Percentiles rank a stretch among this genome's conserved stretches.
phyloP scores from a whole-genome alignment of 2,888 invertebrate genomes.

The Pterostichus madidus region DNA sequence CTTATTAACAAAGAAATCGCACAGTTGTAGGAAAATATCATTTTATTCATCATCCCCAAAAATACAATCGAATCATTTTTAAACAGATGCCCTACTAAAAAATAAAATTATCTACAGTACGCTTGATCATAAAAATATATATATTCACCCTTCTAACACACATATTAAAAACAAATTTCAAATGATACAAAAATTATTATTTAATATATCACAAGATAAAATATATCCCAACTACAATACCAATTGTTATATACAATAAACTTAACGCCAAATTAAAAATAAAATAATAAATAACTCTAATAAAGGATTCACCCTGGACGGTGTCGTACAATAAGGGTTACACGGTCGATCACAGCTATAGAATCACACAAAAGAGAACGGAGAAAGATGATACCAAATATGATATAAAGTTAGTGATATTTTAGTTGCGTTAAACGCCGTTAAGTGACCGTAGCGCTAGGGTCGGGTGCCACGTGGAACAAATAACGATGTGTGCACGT shows the following conservation, averaged over 20 bases:
- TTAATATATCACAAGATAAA: too few species aligned
- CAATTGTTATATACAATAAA: neutral
- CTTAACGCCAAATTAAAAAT: neutral
- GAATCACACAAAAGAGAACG: neutral
- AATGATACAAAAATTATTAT: too few species aligned
- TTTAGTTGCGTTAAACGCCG: conserved; percentile 23
- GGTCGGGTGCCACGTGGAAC: neutral
- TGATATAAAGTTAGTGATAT: neutral
- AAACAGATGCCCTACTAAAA: too few species aligned
- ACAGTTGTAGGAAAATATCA: too few species aligned
- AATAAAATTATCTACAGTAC: too few species aligned
- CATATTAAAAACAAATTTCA: too few species aligned
- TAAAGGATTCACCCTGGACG: neutral
- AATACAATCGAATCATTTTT: too few species aligned
- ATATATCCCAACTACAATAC: too few species aligned
- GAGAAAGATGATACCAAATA: neutral
- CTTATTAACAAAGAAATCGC: too few species aligned
- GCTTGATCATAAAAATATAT: too few species aligned
- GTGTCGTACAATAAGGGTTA: neutral
- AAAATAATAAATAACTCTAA: neutral
- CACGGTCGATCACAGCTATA: neutral
- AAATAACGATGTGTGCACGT: neutral
- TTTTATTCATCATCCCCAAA: too few species aligned
- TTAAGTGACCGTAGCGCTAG: conserved; percentile 22
- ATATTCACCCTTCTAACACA: too few species aligned